Base-by-base conservation (phyloP, 37 sponge, comb jelly and placozoan species). In the Bolinopsis microptera region DNA sequence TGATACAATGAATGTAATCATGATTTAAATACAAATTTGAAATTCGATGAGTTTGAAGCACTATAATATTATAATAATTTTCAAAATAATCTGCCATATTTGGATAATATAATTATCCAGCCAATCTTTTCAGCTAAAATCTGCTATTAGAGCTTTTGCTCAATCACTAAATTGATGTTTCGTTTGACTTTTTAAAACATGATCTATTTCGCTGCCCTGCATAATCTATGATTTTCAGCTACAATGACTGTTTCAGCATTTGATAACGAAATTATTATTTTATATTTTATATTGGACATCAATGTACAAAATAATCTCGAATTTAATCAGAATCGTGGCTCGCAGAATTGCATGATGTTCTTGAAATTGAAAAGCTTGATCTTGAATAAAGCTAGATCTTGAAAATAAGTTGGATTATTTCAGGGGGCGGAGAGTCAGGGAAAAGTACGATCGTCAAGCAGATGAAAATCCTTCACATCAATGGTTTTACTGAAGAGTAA, bases 371-470 rank as follows among this genome's bases (percentile, higher is more conserved):
- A n/a, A n/a, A n/a, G n/a, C n/a, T n/a, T n/a, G n/a, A n/a, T n/a
- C n/a, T n/a, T n/a, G n/a, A n/a, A n/a, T n/a, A n/a, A n/a, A n/a
- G n/a, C n/a, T n/a, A n/a, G n/a, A 13, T 5, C 5, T 48, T 48
- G 61, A 48, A 48, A 5, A 48, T 13, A 48, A 13, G 9, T 48
- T 48, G 61, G 13, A 48, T 48, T 35, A 75, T 67, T 37, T 82
- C 41, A 96, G 98, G 99, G 22, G 99, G 97, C 94, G 99, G 99
- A 1, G 99, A 98, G 68, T 97, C 97, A 21, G 99, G 99, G 0
- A 98, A 98, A 39, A 97, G 97, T 67, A 98, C 99, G 23, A 93
- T 98, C 26, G 97, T 98, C 24, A 98, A 98, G 68, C 99, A 98
- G 94, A 98, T 98, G 99, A 95, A 96, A 74, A 96, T 97, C 27